Conservation (phyloP, 2,888 invertebrate species). For the Drosophila subquinaria region DNA sequence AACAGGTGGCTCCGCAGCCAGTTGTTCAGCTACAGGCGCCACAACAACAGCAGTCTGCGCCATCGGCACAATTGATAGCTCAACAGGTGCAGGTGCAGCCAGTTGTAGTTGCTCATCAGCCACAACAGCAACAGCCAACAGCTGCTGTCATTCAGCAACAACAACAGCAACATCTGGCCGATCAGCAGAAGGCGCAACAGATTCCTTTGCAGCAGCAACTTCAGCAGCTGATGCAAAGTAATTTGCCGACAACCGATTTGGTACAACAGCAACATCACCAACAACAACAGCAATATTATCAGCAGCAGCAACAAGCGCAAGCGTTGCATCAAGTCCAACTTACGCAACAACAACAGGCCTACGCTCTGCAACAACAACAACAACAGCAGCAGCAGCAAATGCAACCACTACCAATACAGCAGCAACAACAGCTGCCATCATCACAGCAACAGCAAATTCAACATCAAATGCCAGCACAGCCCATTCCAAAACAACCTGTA, state of each 20-base stretch:
- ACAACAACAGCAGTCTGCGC: conserved; percentile 40
- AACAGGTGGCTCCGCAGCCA: conserved; percentile 36
- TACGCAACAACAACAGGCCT: conserved; percentile 55
- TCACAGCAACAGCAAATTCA: conserved; percentile 61
- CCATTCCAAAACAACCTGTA: conserved; percentile 27
- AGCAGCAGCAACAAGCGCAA: conserved; percentile 43
- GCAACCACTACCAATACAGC: conserved; percentile 36
- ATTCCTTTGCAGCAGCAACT: conserved; percentile 76
- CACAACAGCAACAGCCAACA: conserved; percentile 54
- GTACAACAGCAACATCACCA: conserved; percentile 50
- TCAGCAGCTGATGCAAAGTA: conserved; percentile 69
- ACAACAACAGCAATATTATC: conserved; percentile 65
- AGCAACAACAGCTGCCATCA: conserved; percentile 35
- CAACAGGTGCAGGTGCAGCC: conserved; percentile 57
- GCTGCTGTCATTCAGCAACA: conserved; percentile 51
- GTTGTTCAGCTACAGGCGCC: conserved; percentile 53
- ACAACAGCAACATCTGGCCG: conserved; percentile 40
- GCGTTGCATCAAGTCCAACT: conserved; percentile 40
- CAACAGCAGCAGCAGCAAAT: conserved; percentile 28
- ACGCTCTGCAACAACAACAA: conserved; percentile 39
- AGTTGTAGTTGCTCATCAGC: conserved; percentile 42
- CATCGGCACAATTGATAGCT: conserved; percentile 38
- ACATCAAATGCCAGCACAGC: conserved; percentile 43
- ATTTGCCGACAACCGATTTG: conserved; percentile 56
- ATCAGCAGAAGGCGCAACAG: conserved; percentile 60